Evolutionary conservation across 2,797 vertebrate species (phyloP), one percentile per base, ranked within the genome.

Genomic region (Falco cherrug): DNA sequence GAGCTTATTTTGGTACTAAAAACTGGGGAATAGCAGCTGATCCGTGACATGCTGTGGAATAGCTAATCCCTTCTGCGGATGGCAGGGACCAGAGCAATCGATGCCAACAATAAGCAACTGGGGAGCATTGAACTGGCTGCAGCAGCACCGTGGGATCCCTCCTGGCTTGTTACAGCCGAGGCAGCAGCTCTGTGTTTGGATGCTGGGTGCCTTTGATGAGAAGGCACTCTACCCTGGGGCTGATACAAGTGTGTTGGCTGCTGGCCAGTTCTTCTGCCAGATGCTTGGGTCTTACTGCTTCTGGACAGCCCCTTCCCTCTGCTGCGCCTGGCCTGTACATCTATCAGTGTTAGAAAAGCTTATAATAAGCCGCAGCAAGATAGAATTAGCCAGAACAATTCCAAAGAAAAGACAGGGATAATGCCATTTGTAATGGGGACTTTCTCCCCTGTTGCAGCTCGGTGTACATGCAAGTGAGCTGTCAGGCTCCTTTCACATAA

Each of bases 51-150:
- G 26, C 73, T 20, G 16, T 51, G 77, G 73, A 86, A 71, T 80
- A 86, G 68, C 85, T 98, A 97, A 98, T 97, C 96, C 94, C 75
- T 96, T 96, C 90, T 95, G 84, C 1, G 15, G 87, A n/a, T 85
- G 87, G 75, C 65, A 61, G 69, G 67, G 69, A 60, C 91, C 54
- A 39, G 87, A 81, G 92, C 89, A 85, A 45, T 89, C 26, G 2
- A 47, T 97, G 96, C 95, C 96, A 96, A 19, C 87, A 76, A 83
- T 74, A 16, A 41, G 83, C 87, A 70, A 21, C 88, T 84, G 29
- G 92, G 94, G 78, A 96, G 76, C 7, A 2, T 84, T 35, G 77
- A 90, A 60, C 69, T 73, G 95, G 77, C 89, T 85, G 92, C 87
- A 84, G 57, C 76, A 73, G 54, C 93, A 93, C 90, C 29, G 24